Base-by-base conservation (phyloP, 2,888 invertebrate genomes). In the Chloromyia formosa region DNA sequence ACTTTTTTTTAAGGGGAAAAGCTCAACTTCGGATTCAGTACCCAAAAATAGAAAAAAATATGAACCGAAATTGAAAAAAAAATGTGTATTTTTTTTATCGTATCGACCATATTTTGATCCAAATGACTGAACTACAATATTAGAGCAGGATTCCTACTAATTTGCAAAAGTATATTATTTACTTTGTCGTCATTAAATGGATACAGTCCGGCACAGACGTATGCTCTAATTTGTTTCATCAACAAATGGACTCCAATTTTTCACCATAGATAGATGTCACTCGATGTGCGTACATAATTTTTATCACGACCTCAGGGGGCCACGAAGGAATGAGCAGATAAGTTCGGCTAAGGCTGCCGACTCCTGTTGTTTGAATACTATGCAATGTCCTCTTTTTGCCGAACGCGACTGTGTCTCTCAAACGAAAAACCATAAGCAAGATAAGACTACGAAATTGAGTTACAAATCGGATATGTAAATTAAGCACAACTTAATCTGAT, bases 401-500 rank as follows among this genome's bases (percentile, higher is more conserved):
- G 42, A 12, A 5, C 42, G 42, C 42, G 42, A 42, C 42, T 42
- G 42, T 42, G 12, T 9, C 42, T 42, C 5, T 5, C 5, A 42
- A 42, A 12, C 12, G 35, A 56, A 53, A 42, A 54, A 56, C 69
- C 54, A 58, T 71, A 71, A 71, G 56, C 71, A 71, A 71, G 71
- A 71, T 71, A 71, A 71, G 71, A 27, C 71, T 20, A 40, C 35
- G 40, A 58, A 71, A 58, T 71, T 58, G 56, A 71, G 71, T 71
- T 49, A 23, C 71, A 71, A 56, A 56, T 58, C 71, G 53, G 71
- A 71, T 71, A 71, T 71, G 71, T 58, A 71, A 71, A 71, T 71
- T 71, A 58, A 58, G 71, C 42, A 58, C 53, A 53, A 53, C 53
- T 58, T 56, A 71, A 71, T 71, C 71, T 58, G 71, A 71, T 71